Evolutionary conservation across 2,888 invertebrate species (phyloP).

Genomic region (Lepas anatifera): DNA sequence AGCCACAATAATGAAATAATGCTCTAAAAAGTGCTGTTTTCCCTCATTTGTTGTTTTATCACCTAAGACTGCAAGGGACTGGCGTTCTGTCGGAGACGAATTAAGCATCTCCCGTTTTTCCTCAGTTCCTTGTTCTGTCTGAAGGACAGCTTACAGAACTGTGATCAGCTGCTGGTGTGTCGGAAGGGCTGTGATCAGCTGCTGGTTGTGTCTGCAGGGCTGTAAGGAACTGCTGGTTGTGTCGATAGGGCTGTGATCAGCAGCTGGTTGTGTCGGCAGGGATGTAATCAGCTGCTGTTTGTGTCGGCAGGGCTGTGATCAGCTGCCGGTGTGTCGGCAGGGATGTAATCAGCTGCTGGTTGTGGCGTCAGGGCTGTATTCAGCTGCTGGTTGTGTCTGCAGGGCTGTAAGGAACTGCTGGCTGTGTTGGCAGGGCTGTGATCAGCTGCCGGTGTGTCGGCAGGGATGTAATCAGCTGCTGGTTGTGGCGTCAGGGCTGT

Average conservation of each 20-base stretch:
- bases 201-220: conserved; percentile 17
- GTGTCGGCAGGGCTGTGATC: background rate
- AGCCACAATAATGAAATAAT: no score
- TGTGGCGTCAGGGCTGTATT: no score
- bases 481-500: no score
- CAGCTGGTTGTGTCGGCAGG: conserved; percentile 10
- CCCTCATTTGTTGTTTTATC: background rate
- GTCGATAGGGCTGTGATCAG: no score
- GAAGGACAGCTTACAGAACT: background rate
- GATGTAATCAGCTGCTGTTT: background rate
- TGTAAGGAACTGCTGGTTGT: no score
- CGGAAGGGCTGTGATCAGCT: background rate
- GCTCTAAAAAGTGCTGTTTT: background rate
- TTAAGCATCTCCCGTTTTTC: no score
- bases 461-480: no score
- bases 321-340: conserved; percentile 32
- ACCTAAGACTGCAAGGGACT: background rate
- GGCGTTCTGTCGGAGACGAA: no score
- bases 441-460: conserved; percentile 32
- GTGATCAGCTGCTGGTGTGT: no score
- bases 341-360: no score
- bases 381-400: conserved; percentile 2
- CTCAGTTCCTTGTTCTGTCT: background rate
- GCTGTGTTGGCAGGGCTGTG: background rate
- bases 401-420: background rate